Conservation (phyloP, 2,888 invertebrate genomes). For the Mythimna vitellina region DNA sequence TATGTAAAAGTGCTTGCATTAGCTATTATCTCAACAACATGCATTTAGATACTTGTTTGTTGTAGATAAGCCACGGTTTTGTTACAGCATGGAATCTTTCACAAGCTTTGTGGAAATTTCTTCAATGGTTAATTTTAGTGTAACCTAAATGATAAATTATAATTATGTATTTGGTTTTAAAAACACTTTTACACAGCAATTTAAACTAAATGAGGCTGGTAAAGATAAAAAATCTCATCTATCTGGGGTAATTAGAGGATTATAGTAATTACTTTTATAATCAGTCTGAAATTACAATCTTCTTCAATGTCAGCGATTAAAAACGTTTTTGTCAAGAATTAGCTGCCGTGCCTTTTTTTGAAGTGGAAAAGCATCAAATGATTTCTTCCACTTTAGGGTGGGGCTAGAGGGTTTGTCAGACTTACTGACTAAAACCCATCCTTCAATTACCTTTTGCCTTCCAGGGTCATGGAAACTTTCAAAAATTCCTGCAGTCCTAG, state of each 20-base stretch:
- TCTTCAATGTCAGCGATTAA: background rate
- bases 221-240: slow-evolving; percentile 13
- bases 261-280: background rate
- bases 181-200: too few species aligned
- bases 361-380: too few species aligned
- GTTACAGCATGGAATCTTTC: slow-evolving; percentile 4
- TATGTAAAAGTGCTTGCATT: slow-evolving; percentile 30
- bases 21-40: slow-evolving; percentile 28
- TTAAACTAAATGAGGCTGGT: too few species aligned
- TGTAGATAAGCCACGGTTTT: slow-evolving; percentile 33
- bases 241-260: background rate
- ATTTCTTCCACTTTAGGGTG: too few species aligned
- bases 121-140: background rate
- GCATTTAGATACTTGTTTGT: slow-evolving; percentile 23
- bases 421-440: too few species aligned
- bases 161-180: too few species aligned
- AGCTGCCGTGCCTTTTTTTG: too few species aligned
- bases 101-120: background rate
- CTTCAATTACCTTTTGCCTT: too few species aligned
- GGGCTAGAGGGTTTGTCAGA: too few species aligned
- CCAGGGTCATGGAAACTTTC: too few species aligned
- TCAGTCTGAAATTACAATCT: background rate
- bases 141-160: too few species aligned
- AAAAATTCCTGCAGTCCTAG: background rate
- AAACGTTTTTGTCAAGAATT: background rate